Conservation (phyloP, 2,888 invertebrate genomes). For the Toxonevra muliebris region DNA sequence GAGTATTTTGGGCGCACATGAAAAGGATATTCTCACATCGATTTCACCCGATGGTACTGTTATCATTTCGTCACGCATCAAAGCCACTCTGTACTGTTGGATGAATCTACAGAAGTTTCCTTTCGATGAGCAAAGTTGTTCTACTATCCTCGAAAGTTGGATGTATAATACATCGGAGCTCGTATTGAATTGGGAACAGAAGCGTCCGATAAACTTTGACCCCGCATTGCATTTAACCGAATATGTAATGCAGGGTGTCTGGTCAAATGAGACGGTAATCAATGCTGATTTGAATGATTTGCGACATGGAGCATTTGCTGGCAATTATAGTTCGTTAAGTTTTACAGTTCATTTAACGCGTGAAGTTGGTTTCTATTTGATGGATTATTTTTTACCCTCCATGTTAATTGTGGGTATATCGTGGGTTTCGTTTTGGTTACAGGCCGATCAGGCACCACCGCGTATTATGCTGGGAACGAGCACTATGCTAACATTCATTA, state of each 20-base stretch:
- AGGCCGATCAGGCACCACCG: conserved; percentile 85
- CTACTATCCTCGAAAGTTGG: conserved; percentile 84
- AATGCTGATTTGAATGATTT: conserved; percentile 74
- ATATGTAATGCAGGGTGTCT: conserved; percentile 76
- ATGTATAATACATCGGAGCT: conserved; percentile 82
- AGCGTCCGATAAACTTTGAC: conserved; percentile 78
- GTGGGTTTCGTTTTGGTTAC: conserved; percentile 91
- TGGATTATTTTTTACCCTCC: conserved; percentile 89
- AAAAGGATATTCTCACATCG: conserved; percentile 80
- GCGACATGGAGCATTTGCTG: conserved; percentile 79
- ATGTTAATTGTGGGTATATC: conserved; percentile 87
- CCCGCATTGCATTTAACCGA: conserved; percentile 82
- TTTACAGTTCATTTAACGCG: conserved; percentile 82
- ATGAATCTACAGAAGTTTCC: conserved; percentile 89
- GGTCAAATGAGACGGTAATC: conserved; percentile 77
- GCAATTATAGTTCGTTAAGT: conserved; percentile 82
- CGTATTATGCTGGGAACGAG: conserved; percentile 84
- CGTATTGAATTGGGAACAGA: conserved; percentile 78
- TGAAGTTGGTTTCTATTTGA: conserved; percentile 86
- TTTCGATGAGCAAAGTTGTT: conserved; percentile 85
- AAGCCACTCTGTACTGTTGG: conserved; percentile 84
- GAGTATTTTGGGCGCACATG: conserved; percentile 80
- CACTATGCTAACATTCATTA: conserved; percentile 88
- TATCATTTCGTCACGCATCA: conserved; percentile 80
- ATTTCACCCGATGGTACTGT: conserved; percentile 83